These are phyloP conservation scores for Australoheros facetus DNA, from an alignment of 2,797 vertebrate genomes.

Conservation along the genomic window DNA sequence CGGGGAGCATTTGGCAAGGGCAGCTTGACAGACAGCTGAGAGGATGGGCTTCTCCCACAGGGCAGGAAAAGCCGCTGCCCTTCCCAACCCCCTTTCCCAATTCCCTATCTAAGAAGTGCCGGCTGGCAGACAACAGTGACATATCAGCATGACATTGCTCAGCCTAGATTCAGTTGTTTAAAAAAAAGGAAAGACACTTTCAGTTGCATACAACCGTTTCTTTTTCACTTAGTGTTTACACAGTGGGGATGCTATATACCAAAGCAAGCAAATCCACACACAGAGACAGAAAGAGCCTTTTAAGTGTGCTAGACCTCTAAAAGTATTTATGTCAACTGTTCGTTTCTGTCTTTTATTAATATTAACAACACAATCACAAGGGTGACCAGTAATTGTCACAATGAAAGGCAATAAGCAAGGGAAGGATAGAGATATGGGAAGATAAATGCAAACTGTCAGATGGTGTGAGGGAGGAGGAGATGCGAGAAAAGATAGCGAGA, in stretches of 20 bases:
- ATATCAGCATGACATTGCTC: slow-evolving; percentile 55
- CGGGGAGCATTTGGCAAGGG: slow-evolving; percentile 36
- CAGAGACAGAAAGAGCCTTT: not conserved
- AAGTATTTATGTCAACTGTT: slow-evolving; percentile 6
- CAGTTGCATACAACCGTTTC: not conserved
- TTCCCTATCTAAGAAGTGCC: slow-evolving; percentile 28
- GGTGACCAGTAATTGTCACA: slow-evolving; percentile 43
- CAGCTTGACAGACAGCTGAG: slow-evolving; percentile 62
- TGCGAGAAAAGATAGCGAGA: slow-evolving; percentile 55
- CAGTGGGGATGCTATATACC: not conserved
- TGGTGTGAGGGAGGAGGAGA: slow-evolving; percentile 74
- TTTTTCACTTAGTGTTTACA: slow-evolving; percentile 15
- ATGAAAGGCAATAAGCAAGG: slow-evolving; percentile 48
- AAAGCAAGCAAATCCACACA: not conserved
- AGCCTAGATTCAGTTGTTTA: slow-evolving; percentile 49
- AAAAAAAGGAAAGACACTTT: slow-evolving; percentile 31
- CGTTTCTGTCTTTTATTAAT: slow-evolving; percentile 7
- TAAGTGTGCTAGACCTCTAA: not conserved
- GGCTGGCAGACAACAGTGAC: slow-evolving; percentile 51
- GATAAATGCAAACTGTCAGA: slow-evolving; percentile 77
- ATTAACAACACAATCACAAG: slow-evolving; percentile 38
- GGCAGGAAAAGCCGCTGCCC: slow-evolving; percentile 32
- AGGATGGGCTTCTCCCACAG: slow-evolving; percentile 36
- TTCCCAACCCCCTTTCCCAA: slow-evolving; percentile 13
- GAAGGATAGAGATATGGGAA: slow-evolving; percentile 62